Conservation (phyloP, 2,797 vertebrate genomes). For the Peromyscus attwateri region DNA sequence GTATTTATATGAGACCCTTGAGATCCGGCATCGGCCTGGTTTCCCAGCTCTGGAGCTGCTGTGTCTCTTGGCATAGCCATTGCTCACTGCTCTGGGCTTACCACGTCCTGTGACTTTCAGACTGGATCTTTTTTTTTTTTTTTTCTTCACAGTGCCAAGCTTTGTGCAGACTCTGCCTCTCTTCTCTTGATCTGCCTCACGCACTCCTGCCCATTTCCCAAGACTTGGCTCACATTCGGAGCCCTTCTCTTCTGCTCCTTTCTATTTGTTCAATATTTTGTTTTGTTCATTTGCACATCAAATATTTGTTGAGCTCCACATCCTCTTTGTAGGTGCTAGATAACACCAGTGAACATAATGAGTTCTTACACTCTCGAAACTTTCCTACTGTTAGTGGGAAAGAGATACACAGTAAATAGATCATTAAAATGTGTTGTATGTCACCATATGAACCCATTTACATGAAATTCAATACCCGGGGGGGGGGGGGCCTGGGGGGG, state of each 20-base stretch:
- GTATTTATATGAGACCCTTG: slow-evolving; percentile 8
- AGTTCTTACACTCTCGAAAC: not conserved
- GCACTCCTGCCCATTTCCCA: not conserved
- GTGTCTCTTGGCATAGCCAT: not conserved
- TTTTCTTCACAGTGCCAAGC: not conserved
- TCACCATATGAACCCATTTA: not conserved
- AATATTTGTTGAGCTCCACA: not conserved
- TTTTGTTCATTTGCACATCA: slow-evolving; percentile 38
- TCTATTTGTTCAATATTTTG: slow-evolving; percentile 34
- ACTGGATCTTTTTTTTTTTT: not conserved
- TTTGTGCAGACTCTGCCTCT: slow-evolving; percentile 27
- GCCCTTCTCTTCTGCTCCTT: slow-evolving; percentile 7
- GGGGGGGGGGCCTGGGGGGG: accelerated
- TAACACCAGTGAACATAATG: not conserved
- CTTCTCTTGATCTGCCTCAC: not conserved
- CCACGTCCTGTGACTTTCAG: not conserved
- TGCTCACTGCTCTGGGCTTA: not conserved
- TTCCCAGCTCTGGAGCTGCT: not conserved
- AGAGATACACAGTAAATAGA: not conserved
- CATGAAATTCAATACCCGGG: not conserved
- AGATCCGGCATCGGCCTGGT: not conserved
- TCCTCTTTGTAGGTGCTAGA: not conserved
- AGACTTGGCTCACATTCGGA: slow-evolving; percentile 7
- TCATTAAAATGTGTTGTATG: not conserved
- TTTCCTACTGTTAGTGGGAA: not conserved